Evolutionary conservation across 2,797 vertebrate genomes (phyloP), one percentile per base, ranked within the genome.

Genomic region (Tarsius wallacei): DNA sequence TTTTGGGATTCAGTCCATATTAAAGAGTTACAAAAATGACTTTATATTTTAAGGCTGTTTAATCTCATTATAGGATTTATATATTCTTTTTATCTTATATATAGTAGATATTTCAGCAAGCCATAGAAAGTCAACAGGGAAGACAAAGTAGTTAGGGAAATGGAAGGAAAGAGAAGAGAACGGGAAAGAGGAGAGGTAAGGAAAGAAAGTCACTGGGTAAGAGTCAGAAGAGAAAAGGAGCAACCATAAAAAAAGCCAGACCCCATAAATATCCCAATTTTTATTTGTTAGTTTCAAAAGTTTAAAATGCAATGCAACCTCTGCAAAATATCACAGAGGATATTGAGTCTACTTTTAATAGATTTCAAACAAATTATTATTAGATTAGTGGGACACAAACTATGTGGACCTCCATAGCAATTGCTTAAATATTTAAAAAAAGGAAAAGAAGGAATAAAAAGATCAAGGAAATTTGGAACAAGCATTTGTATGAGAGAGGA

Each of bases 361-460:
- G 36, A 80, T 74, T 84, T 90, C 16, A 57, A 87, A 87, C 22
- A 92, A 92, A 94, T 47, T 15, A 31, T 85, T 53, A 86, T 82
- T 57, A 90, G 71, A 71, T 82, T 89, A 66, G 63, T 89, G 87
- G 61, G 57, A 57, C 47, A 71, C 26, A 89, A 87, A 78, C 51
- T 64, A 88, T 1, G 11, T 88, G n/a, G 2, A 55, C 71, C 70
- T 84, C 14, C 31, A 87, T 59, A 61, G 51, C 33, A 73, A 90
- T 78, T 94, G 87, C 73, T 90, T 95, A 82, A 93, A 53, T 63
- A 87, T 73, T 95, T 94, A 55, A 86, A 36, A 77, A 33, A 68
- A 33, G 53, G 24, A 12, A 31, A 42, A 17, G 28, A 71, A 83
- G 73, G 42, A 24, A 42, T 55, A 47, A 28, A 26, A 26, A 26